Base-by-base conservation (phyloP, 2,113 vertebrate species). In the Loxodonta africana region DNA sequence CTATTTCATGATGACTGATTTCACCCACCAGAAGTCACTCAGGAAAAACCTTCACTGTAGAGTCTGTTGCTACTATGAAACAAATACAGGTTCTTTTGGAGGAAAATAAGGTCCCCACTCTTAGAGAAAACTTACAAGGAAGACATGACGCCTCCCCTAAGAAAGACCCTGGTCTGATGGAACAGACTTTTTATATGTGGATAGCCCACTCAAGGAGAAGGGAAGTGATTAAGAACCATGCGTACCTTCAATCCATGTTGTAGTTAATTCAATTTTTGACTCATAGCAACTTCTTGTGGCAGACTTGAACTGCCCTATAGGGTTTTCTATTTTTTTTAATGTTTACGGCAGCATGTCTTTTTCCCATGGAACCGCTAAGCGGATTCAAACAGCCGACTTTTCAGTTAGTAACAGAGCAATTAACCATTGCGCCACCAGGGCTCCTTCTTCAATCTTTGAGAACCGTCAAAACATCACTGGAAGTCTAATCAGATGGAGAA, bases 21-120 rank as follows among this genome's bases (percentile, higher is more conserved):
- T 94, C 77, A 91, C 26, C 48, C 76, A 83, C 30, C 69, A 62
- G 84, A 95, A 82, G 65, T 84, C 83, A 82, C 41, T 85, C 62
- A 21, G 44, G 57, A 94, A 95, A 91, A 4, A 8, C 60, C 2
- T 96, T 94, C 57, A 76, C 71, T 84, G n/a, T 62, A 77, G n/a
- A 76, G 26, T 7, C 60, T n/a, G 0, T 73, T 93, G n/a, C 41
- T 96, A 25, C 82, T 69, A 28, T 57, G 95, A 95, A 93, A 74
- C 41, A 37, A 90, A 69, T 77, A 33, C 28, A 69, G 17, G 33
- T 88, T 90, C 48, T 93, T 82, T 78, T 30, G 46, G 51, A 69
- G 41, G 41, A 57, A 91, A 91, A 85, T 44, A 83, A 83, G 85
- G 37, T 60, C 26, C 87, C 30, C 63, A 80, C 23, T 94, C 51